phyloP scores from a whole-genome alignment of 2,113 vertebrate genomes.

The Eptesicus fuscus region DNA sequence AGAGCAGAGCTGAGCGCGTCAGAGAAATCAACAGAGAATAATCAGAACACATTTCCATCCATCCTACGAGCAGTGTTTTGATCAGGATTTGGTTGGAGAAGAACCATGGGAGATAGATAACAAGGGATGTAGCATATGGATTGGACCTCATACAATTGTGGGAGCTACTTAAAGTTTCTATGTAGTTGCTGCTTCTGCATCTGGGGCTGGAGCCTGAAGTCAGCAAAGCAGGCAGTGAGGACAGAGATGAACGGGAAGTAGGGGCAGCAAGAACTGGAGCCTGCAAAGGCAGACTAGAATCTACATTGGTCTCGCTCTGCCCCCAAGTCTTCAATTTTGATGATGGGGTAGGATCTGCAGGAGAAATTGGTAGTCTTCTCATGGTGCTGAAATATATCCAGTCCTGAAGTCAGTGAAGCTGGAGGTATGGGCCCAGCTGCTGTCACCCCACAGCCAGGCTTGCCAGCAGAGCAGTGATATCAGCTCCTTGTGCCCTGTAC shows the following conservation, averaged over 20 bases:
- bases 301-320: background rate
- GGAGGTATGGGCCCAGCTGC: background rate
- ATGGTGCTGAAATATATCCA: background rate
- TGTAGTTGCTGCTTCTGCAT: background rate
- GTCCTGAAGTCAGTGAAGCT: background rate
- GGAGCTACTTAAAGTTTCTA: background rate
- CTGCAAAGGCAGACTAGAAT: background rate
- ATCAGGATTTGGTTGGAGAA: background rate
- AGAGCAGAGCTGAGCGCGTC: background rate
- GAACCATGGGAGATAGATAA: background rate
- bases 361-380: background rate
- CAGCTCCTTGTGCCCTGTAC: background rate
- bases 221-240: background rate
- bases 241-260: background rate
- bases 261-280: background rate
- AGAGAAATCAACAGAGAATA: background rate
- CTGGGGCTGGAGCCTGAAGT: background rate
- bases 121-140: background rate
- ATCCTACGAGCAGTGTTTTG: background rate
- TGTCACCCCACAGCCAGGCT: background rate
- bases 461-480: background rate
- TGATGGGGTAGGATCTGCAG: background rate
- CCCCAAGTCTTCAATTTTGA: background rate
- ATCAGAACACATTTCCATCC: background rate
- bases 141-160: background rate